Percentiles rank a stretch among this genome's conserved stretches.
Conservation (phyloP, 2,113 vertebrate species). For the Colius striatus region DNA sequence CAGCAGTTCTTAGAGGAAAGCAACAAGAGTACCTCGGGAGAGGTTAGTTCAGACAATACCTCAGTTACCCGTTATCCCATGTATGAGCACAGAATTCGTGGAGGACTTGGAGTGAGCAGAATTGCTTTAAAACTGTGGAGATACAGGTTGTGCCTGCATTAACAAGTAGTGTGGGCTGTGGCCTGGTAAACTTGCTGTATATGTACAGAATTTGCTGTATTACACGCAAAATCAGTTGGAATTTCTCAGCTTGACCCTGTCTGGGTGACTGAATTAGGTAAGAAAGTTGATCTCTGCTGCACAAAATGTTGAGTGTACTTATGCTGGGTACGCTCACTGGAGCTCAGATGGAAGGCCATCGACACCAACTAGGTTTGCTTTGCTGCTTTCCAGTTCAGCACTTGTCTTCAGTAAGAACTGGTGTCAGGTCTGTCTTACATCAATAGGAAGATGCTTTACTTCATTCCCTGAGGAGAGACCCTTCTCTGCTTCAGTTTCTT, state of each 20-base stretch:
- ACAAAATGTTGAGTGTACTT: not conserved
- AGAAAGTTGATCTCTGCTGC: rapidly evolving
- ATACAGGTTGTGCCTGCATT: not conserved
- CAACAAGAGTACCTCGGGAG: conserved; percentile 80
- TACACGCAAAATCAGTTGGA: not conserved
- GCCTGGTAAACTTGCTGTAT: not conserved
- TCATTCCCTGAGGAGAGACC: not conserved
- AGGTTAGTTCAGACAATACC: conserved; percentile 62
- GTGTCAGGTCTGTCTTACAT: not conserved
- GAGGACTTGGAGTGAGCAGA: not conserved
- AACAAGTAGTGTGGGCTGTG: not conserved
- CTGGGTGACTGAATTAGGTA: not conserved
- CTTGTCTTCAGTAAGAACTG: not conserved
- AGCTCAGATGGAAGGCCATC: not conserved
- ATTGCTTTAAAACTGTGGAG: not conserved
- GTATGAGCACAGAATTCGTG: not conserved
- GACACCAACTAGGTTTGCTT: not conserved
- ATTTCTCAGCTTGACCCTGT: not conserved
- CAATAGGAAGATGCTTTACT: not conserved
- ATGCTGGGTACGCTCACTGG: rapidly evolving
- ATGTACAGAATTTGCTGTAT: not conserved
- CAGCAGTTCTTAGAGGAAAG: conserved; percentile 96
- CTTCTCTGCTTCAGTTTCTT: not conserved
- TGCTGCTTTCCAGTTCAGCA: not conserved
- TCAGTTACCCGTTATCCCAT: rapidly evolving